These are phyloP conservation scores for Metopolophium dirhodum DNA, from an alignment of 1,140 invertebrate species.

Conservation along the genomic window DNA sequence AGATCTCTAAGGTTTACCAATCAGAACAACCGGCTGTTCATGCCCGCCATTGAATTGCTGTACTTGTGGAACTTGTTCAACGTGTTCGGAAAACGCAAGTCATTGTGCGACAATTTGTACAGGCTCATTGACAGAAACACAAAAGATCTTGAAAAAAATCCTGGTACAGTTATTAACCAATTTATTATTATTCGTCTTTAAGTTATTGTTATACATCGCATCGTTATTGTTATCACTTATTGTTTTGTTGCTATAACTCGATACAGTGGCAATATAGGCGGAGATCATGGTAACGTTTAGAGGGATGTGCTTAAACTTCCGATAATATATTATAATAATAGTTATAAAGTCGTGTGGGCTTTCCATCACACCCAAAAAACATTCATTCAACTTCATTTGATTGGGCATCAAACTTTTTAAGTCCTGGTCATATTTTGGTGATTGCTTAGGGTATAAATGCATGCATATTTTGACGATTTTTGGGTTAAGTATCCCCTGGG, in stretches of 20 bases:
- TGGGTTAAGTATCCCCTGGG: too few relatives aligned
- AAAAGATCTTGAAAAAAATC: slow-evolving; percentile 62
- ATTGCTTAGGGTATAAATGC: too few relatives aligned
- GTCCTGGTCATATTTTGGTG: too few relatives aligned
- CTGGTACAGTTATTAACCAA: slow-evolving; percentile 60
- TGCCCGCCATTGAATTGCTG: slow-evolving; percentile 87
- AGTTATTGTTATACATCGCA: background rate
- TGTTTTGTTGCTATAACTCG: background rate
- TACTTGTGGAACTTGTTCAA: slow-evolving; percentile 95
- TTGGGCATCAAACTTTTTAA: too few relatives aligned
- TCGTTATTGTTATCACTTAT: background rate
- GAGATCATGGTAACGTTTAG: too few relatives aligned
- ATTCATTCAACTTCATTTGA: too few relatives aligned
- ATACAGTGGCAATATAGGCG: background rate
- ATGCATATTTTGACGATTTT: too few relatives aligned
- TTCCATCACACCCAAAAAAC: too few relatives aligned
- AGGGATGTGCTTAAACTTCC: too few relatives aligned
- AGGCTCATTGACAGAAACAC: slow-evolving; percentile 75
- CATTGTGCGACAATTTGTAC: slow-evolving; percentile 74
- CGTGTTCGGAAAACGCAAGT: slow-evolving; percentile 76
- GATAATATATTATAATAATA: too few relatives aligned
- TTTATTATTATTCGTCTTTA: background rate
- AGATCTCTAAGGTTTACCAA: slow-evolving; percentile 80
- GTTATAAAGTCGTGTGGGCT: too few relatives aligned
- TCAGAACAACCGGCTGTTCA: slow-evolving; percentile 75